Evolutionary conservation across 2,797 vertebrate species (phyloP), one percentile per base, ranked within the genome.

Genomic region (Pseudochromis fuscus): DNA sequence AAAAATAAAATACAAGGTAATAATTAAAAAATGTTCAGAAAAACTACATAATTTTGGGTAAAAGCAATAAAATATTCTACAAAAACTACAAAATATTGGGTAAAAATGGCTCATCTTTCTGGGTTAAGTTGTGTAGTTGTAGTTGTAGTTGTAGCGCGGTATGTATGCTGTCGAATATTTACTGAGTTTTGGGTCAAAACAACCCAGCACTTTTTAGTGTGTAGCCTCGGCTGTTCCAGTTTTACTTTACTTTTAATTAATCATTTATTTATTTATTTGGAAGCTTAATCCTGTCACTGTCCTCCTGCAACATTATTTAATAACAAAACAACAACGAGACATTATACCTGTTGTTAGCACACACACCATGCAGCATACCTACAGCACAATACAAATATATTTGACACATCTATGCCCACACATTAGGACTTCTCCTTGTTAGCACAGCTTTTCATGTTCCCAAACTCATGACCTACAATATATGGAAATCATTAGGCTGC

Each of bases 251-350:
- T 61, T 57, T 48, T 50, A 27, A 42, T 33, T 57, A 53, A n/a
- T n/a, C n/a, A n/a, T 61, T 50, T 68, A 27, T 78, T 70, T 64
- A 49, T 59, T 52, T 9, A 44, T 75, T 4, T 72, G 31, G 57
- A 44, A 46, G 28, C 18, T 37, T 53, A 63, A 35, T 70, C 38
- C 40, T 64, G 6, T 73, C 33, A 51, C 27, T 50, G 52, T 67
- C 31, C 37, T 48, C 31, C 52, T 40, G n/a, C 18, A 18, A 51
- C 35, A 38, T 49, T 19, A 44, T 64, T 72, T 46, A 10, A 64
- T n/a, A 60, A 64, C 13, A 1, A 67, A n/a, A 40, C 37, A 42
- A 18, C 18, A 42, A 18, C 9, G 12, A 13, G 18, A 18, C 16
- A 2, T 13, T 2, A 61, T 50, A 21, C 27, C 6, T 46, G 5